phyloP scores from a whole-genome alignment of 2,797 vertebrate species.

The Spheniscus humboldti region DNA sequence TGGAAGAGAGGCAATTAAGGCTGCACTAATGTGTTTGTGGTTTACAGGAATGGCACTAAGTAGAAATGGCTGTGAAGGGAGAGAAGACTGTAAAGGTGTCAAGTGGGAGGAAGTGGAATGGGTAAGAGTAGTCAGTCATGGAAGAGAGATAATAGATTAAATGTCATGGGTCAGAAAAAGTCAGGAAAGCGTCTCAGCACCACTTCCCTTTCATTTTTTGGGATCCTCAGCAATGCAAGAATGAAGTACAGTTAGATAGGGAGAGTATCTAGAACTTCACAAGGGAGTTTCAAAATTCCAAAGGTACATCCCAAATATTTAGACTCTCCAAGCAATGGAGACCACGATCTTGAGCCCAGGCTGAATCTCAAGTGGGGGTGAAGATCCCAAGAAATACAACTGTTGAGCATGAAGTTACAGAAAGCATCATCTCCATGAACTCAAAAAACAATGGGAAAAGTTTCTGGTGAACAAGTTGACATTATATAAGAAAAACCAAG shows the following conservation, averaged over 20 bases:
- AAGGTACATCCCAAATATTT: neutral
- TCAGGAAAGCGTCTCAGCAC: neutral
- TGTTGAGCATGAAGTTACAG: neutral
- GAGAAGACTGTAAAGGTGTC: neutral
- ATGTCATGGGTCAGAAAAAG: fast-evolving
- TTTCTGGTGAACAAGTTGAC: neutral
- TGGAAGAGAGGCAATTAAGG: neutral
- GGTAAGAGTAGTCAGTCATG: neutral
- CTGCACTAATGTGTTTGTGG: neutral
- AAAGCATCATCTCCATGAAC: neutral
- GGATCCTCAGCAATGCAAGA: neutral
- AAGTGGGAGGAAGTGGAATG: neutral
- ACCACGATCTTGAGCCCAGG: neutral
- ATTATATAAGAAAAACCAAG: neutral
- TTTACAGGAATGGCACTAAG: neutral
- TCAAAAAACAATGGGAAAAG: neutral
- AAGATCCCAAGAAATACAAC: neutral
- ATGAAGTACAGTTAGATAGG: neutral
- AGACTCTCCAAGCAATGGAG: neutral
- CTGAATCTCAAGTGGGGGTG: fast-evolving
- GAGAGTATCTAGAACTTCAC: neutral
- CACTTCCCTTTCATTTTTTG: neutral
- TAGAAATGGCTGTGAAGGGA: neutral
- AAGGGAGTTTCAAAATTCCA: neutral
- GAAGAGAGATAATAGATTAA: neutral